phyloP scores from a whole-genome alignment of 2,888 invertebrate genomes.

The Melieria picta region DNA sequence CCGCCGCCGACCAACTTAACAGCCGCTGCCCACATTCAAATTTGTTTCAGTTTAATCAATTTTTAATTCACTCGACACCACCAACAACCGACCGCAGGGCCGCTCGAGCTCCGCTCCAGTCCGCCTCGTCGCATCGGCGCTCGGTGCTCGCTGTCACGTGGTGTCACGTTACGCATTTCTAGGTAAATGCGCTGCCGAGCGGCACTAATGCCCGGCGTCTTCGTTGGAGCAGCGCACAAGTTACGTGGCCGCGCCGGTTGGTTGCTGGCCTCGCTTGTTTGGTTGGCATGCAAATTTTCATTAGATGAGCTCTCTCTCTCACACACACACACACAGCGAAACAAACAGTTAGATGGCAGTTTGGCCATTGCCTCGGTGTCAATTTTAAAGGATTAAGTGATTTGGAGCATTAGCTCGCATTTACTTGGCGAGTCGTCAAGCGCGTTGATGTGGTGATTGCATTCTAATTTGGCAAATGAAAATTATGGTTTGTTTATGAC shows the following conservation, averaged over 20 bases:
- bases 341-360: too few relatives aligned
- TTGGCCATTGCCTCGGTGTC: not conserved
- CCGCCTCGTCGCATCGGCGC: not conserved
- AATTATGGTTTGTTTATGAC: not conserved
- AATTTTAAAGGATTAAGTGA: slow-evolving; percentile 58
- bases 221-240: not conserved
- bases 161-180: slow-evolving; percentile 53
- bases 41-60: slow-evolving; percentile 57
- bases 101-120: too few relatives aligned
- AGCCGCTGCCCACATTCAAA: slow-evolving; percentile 10
- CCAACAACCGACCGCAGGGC: too few relatives aligned
- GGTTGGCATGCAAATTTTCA: slow-evolving; percentile 52
- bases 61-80: slow-evolving; percentile 53
- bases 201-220: slow-evolving; percentile 51
- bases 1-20: not conserved
- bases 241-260: not conserved
- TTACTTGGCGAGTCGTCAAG: not conserved
- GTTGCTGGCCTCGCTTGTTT: slow-evolving; percentile 23
- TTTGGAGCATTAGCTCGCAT: slow-evolving; percentile 49
- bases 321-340: not conserved
- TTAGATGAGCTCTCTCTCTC: slow-evolving; percentile 37
- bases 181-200: slow-evolving; percentile 54
- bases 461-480: slow-evolving; percentile 12
- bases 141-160: slow-evolving; percentile 30
- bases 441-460: not conserved